A percentile compares a stretch with the other conserved stretches of the same genome.
Conservation (phyloP, 2,888 invertebrate species). For the Pyrochroa serraticornis region DNA sequence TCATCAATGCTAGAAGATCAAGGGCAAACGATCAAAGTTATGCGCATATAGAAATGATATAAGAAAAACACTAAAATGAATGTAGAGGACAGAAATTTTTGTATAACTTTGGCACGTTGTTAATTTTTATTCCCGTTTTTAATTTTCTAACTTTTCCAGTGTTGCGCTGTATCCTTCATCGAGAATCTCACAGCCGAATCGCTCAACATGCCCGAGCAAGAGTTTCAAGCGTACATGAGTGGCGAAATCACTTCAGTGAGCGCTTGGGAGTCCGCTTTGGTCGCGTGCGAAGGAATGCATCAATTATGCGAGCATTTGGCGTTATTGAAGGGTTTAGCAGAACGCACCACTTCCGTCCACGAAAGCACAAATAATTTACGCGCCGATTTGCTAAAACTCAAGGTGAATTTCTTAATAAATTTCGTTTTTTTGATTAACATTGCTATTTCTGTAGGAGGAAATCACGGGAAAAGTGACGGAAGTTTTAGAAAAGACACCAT, state of each 20-base stretch:
- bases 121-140: constrained; percentile 1
- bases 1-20: no score
- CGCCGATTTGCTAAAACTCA: constrained; percentile 74
- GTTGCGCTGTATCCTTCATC: constrained; percentile 97
- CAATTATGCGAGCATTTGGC: constrained; percentile 82
- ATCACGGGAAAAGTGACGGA: constrained; percentile 74
- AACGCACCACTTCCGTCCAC: constrained; percentile 68
- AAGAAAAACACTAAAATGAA: no score
- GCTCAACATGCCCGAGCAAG: constrained; percentile 86
- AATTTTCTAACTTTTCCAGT: constrained; percentile 64
- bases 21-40: no score
- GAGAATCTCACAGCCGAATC: constrained; percentile 95
- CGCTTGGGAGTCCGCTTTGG: constrained; percentile 80
- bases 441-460: constrained; percentile 65
- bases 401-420: constrained; percentile 57
- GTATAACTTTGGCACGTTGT: no score
- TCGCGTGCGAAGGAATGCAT: constrained; percentile 84
- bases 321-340: constrained; percentile 69
- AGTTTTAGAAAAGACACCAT: constrained; percentile 76
- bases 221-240: constrained; percentile 93
- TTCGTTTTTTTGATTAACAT: constrained; percentile 1
- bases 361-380: constrained; percentile 70
- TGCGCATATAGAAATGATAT: no score
- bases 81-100: no score
- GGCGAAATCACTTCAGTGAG: constrained; percentile 88